phyloP scores from a whole-genome alignment of 2,113 vertebrate genomes.

The Ammodytes marinus region DNA sequence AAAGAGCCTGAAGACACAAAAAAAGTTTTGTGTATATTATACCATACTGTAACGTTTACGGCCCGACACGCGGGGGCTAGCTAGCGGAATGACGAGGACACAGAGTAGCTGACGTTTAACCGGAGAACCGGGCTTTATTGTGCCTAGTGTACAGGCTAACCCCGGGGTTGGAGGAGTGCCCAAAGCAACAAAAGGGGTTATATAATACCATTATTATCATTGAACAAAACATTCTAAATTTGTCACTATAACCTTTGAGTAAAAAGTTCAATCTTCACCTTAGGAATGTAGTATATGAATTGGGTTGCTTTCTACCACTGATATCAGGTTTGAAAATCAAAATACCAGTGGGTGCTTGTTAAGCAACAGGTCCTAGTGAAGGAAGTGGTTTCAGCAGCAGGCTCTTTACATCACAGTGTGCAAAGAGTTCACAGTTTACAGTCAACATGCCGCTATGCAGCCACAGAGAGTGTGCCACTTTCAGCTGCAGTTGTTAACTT shows the following conservation, averaged over 20 bases:
- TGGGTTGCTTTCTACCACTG: neutral
- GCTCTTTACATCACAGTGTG: constrained; percentile 30
- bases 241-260: neutral
- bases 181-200: too few species aligned
- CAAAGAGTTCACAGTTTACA: too few species aligned
- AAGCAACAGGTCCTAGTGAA: neutral
- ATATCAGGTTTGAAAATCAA: neutral
- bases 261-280: neutral
- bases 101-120: too few species aligned
- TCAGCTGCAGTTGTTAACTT: neutral
- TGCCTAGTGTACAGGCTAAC: too few species aligned
- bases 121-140: too few species aligned
- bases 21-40: too few species aligned
- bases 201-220: neutral
- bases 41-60: too few species aligned
- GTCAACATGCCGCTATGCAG: neutral
- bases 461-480: neutral
- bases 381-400: constrained; percentile 12
- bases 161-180: too few species aligned
- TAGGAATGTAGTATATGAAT: neutral
- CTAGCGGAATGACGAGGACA: too few species aligned
- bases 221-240: neutral
- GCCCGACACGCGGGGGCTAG: too few species aligned
- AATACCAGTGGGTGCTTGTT: neutral
- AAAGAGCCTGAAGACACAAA: too few species aligned